Base-by-base conservation (phyloP, 2,888 invertebrate genomes). In the Zygogramma bicolorata region DNA sequence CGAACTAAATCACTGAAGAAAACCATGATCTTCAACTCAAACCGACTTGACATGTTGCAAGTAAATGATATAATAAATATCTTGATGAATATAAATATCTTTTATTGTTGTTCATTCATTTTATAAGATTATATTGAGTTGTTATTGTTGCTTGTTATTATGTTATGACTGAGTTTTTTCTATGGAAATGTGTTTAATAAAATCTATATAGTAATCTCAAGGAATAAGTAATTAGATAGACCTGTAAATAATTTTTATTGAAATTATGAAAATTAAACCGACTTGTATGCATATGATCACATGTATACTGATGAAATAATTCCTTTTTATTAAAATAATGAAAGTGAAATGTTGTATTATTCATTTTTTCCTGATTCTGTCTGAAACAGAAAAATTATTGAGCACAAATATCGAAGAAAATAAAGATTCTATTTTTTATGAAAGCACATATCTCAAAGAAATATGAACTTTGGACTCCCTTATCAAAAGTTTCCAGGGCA, bases 101-200 rank as follows among this genome's bases (percentile, higher is more conserved):
- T 15, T 25, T 53, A 53, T 2, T 53, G 27, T 53, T 53, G 22
- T 53, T 53, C 53, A 25, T 10, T 60, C 42, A 68, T 40, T 68
- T 68, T 40, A 59, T 15, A 10, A 68, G 22, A 61, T 61, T 68
- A 68, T 61, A 46, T 63, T 62, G 15, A 31, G 66, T 73, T 77
- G 71, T 75, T 60, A 70, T 73, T 75, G 75, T 73, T 71, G 77
- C 75, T 77, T 77, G 77, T 77, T 77, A 72, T 66, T 73, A 63
- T 59, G 65, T 71, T 70, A 59, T 63, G 61, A 74, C 53, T 76
- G 68, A 69, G 76, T 73, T 76, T 76, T 77, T 46, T 69, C 69
- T n/a, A n/a, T 65, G 61, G 70, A 75, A 75, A 68, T 61, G 34
- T 72, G 34, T 70, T 70, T 0, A 20, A 46, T 74, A 4, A 53